phyloP scores from a whole-genome alignment of 2,797 vertebrate genomes.

The Typhlichthys eigenmanni region DNA sequence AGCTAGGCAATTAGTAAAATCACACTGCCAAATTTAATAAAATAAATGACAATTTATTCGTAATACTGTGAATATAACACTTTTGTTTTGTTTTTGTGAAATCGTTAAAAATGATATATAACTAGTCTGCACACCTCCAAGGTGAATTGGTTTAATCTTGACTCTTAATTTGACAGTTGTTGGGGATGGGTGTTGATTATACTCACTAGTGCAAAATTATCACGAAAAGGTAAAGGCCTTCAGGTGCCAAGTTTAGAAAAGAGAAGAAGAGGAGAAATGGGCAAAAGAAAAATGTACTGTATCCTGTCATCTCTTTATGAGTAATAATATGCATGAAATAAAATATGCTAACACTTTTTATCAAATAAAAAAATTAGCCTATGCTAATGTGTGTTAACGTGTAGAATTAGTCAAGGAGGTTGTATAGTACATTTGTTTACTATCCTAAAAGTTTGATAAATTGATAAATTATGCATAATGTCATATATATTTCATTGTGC shows the following conservation, averaged over 20 bases:
- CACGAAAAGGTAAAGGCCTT: neutral
- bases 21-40: neutral
- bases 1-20: too few species aligned
- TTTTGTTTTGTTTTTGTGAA: too few species aligned
- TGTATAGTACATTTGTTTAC: slow-evolving; percentile 12
- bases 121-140: too few species aligned
- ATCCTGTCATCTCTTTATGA: neutral
- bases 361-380: too few species aligned
- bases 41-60: too few species aligned
- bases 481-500: slow-evolving; percentile 5
- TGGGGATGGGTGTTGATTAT: neutral
- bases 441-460: slow-evolving; percentile 19
- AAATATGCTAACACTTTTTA: neutral
- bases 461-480: slow-evolving; percentile 12
- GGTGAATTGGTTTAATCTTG: too few species aligned
- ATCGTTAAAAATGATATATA: too few species aligned
- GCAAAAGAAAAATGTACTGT: neutral
- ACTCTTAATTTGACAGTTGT: neutral
- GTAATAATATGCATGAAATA: neutral
- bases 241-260: neutral
- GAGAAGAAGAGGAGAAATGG: neutral
- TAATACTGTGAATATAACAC: too few species aligned
- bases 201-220: neutral
- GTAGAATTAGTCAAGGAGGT: slow-evolving; percentile 12
- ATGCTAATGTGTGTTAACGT: neutral